Evolutionary conservation across 2,797 vertebrate genomes (phyloP).

Genomic region (Manis crassicaudata): DNA sequence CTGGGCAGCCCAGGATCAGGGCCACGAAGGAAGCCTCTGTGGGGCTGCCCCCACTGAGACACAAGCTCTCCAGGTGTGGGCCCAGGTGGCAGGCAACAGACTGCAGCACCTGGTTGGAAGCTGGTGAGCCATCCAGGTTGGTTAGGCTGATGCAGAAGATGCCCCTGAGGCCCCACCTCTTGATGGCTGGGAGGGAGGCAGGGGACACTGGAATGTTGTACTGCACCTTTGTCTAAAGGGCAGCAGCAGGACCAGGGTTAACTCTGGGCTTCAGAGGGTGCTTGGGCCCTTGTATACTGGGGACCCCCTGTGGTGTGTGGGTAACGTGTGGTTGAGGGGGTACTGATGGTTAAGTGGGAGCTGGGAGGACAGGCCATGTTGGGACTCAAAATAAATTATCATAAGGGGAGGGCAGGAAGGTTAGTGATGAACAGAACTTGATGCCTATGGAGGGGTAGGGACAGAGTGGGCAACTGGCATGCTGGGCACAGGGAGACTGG

Average conservation of each 20-base stretch:
- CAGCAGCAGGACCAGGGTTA: constrained; percentile 42
- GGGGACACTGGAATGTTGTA: constrained; percentile 86
- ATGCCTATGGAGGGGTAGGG: not conserved
- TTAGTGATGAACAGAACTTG: not conserved
- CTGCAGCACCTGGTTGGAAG: constrained; percentile 84
- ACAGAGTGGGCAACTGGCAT: not conserved
- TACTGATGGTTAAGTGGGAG: not conserved
- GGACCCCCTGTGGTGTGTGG: not conserved
- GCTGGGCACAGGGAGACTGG: not conserved
- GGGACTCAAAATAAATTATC: not conserved
- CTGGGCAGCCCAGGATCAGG: constrained; percentile 86
- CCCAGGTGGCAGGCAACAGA: constrained; percentile 85
- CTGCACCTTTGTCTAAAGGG: constrained; percentile 82
- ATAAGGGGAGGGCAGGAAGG: not conserved
- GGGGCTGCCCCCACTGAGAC: constrained; percentile 87
- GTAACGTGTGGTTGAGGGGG: not conserved
- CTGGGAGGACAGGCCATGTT: not conserved
- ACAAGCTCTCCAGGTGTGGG: constrained; percentile 84
- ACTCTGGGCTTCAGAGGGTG: not conserved
- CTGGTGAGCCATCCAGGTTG: constrained; percentile 85
- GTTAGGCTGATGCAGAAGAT: constrained; percentile 84
- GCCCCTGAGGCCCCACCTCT: constrained; percentile 77
- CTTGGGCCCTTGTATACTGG: not conserved
- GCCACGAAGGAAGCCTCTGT: constrained; percentile 86
- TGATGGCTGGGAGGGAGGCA: constrained; percentile 85